These are phyloP conservation scores for Ceratosolen fusciceps DNA, from an alignment of 1,140 invertebrate genomes.

Conservation along the genomic window DNA sequence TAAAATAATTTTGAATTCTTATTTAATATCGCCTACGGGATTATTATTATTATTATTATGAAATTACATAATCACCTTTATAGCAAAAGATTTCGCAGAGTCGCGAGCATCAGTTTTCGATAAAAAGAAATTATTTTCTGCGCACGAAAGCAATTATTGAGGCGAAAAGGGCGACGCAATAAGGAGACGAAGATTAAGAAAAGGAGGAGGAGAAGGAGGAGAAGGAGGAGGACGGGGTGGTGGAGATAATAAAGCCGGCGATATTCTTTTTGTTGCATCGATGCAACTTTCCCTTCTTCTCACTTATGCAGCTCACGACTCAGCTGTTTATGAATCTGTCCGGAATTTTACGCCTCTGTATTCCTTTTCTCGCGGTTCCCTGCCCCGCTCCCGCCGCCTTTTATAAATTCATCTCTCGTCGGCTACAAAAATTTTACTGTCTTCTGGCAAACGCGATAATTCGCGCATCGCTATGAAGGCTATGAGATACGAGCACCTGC, in stretches of 20 bases:
- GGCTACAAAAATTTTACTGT: constrained; percentile 5
- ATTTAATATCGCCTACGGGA: no score
- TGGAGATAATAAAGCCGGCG: no score
- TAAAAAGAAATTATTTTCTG: neutral
- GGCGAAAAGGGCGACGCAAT: neutral
- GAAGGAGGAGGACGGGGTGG: no score
- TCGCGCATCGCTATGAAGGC: neutral
- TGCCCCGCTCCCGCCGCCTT: neutral
- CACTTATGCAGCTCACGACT: neutral
- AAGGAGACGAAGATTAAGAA: no score
- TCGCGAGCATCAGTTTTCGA: neutral
- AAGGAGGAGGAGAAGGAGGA: neutral
- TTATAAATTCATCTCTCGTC: constrained; percentile 14
- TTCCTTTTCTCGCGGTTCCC: constrained; percentile 1
- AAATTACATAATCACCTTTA: neutral
- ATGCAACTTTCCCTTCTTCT: neutral
- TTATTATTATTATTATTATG: neutral
- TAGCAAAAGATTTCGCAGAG: no score
- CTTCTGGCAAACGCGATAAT: neutral
- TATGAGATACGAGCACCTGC: neutral
- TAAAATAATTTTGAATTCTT: no score
- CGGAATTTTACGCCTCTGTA: neutral
- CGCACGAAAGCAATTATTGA: neutral
- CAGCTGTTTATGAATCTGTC: constrained; percentile 16
- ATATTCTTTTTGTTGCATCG: neutral